Conservation (phyloP, 2,888 invertebrate genomes). For the Cheilosia vernalis region DNA sequence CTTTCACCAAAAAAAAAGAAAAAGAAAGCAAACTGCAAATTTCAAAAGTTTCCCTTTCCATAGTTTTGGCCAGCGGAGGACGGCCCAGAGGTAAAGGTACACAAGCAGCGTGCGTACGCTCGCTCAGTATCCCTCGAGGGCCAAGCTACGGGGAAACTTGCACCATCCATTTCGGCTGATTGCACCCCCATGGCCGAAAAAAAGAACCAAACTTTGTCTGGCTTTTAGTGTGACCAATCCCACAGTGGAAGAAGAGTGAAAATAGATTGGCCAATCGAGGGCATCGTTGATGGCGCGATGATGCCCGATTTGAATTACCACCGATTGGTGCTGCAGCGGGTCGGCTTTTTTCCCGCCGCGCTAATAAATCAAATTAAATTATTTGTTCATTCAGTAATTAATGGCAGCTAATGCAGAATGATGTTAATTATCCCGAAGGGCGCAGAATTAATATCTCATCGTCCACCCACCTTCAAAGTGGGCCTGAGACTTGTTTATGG, state of each 20-base stretch:
- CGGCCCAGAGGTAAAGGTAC: constrained; percentile 22
- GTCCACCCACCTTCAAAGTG: background rate
- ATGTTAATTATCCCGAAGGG: constrained; percentile 56
- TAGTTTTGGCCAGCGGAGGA: background rate
- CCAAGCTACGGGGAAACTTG: constrained; percentile 46
- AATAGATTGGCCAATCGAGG: constrained; percentile 65
- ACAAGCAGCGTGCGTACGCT: constrained; percentile 58
- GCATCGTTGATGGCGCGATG: constrained; percentile 54
- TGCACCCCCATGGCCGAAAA: constrained; percentile 58
- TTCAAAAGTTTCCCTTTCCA: constrained; percentile 40
- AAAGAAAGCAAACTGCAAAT: constrained; percentile 7
- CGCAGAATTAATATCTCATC: constrained; percentile 17
- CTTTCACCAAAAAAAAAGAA: constrained; percentile 59
- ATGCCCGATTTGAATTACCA: constrained; percentile 55
- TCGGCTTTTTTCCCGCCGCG: constrained; percentile 14
- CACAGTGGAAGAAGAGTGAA: constrained; percentile 36
- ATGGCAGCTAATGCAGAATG: constrained; percentile 71
- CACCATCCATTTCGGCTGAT: constrained; percentile 64
- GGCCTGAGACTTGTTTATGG: constrained; percentile 12
- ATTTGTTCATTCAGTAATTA: constrained; percentile 76
- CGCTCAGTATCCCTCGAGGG: constrained; percentile 52
- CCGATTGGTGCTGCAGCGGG: constrained; percentile 3
- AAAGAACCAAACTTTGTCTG: constrained; percentile 46
- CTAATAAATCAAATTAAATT: constrained; percentile 75
- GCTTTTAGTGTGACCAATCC: constrained; percentile 8